Percentiles rank a stretch among this genome's conserved stretches.
Evolutionary conservation across 2,797 vertebrate species (phyloP).

Genomic region (Rhincodon typus): DNA sequence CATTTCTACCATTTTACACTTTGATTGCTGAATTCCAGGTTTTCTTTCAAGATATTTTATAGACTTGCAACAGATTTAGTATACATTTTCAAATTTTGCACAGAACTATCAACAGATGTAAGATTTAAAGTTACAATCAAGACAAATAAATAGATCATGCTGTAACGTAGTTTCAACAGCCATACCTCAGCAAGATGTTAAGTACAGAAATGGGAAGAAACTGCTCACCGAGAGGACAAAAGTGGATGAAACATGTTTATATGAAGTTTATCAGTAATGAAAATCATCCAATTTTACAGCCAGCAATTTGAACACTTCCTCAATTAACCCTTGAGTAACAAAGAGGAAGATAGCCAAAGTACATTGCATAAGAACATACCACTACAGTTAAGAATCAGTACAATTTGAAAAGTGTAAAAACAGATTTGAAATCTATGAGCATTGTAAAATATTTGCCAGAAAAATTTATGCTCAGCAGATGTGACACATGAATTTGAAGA

Average conservation of each 20-base stretch:
- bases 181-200: no score
- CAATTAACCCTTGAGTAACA: no score
- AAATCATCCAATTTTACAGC: background rate
- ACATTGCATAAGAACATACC: background rate
- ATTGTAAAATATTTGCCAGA: background rate
- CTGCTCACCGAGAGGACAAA: no score
- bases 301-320: background rate
- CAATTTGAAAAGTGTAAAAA: background rate
- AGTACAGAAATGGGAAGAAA: no score
- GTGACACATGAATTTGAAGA: background rate
- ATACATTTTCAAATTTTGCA: background rate
- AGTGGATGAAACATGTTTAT: no score
- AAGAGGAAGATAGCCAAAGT: no score
- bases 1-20: background rate
- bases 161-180: no score
- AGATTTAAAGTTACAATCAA: no score
- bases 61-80: background rate
- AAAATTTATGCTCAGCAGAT: background rate
- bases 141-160: no score
- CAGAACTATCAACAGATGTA: background rate
- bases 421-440: background rate
- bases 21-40: background rate
- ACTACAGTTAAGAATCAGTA: background rate
- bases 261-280: no score
- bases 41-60: background rate